These are phyloP conservation scores for Yponomeuta sedellus DNA, from an alignment of 2,888 invertebrate species.

Conservation along the genomic window DNA sequence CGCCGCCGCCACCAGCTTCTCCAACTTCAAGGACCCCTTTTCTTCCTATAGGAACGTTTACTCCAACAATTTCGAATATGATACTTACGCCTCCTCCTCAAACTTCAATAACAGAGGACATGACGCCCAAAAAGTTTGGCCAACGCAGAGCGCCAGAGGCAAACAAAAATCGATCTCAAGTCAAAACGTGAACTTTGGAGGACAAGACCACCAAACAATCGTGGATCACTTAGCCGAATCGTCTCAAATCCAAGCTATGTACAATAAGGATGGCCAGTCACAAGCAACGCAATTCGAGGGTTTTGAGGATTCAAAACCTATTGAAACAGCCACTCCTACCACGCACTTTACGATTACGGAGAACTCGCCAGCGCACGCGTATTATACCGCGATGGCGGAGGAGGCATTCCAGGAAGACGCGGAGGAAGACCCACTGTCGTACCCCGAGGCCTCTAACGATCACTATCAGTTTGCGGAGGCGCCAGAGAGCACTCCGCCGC, in stretches of 20 bases:
- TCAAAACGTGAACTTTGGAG: constrained; percentile 63
- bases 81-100: constrained; percentile 55
- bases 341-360: constrained; percentile 48
- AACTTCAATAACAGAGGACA: constrained; percentile 47
- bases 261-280: constrained; percentile 1
- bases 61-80: constrained; percentile 52
- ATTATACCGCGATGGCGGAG: constrained; percentile 55
- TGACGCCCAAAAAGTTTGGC: constrained; percentile 33
- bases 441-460: constrained; percentile 57
- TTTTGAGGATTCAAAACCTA: constrained; percentile 35
- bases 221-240: constrained; percentile 54
- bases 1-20: constrained; percentile 33
- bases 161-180: constrained; percentile 64
- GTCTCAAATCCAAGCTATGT: constrained; percentile 22
- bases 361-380: constrained; percentile 51
- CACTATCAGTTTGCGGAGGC: constrained; percentile 57
- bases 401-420: constrained; percentile 52
- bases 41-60: constrained; percentile 45
- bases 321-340: constrained; percentile 39
- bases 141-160: constrained; percentile 38
- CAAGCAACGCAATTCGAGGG: constrained; percentile 21
- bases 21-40: constrained; percentile 50
- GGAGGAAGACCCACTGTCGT: constrained; percentile 29
- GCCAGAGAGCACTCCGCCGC: constrained; percentile 36
- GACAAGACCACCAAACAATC: constrained; percentile 52